Evolutionary conservation across 2,113 vertebrate genomes (phyloP).

Genomic region (Taxidea taxus): DNA sequence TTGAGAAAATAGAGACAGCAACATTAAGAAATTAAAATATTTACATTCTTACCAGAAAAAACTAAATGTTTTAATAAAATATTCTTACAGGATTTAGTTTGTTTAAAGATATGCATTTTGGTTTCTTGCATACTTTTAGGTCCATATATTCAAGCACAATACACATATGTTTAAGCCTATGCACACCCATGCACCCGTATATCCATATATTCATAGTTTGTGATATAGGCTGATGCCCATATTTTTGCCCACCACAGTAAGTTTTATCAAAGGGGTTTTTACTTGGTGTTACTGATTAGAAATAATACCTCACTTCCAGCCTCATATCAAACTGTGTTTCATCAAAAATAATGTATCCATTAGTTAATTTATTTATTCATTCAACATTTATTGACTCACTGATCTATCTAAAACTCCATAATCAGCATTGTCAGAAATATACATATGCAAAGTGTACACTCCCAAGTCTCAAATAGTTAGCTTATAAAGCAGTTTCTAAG

Average conservation of each 20-base stretch:
- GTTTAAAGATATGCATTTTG: not conserved
- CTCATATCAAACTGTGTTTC: not conserved
- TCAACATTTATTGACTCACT: not conserved
- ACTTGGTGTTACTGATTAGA: not conserved
- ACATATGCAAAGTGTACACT: not conserved
- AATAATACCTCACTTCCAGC: not conserved
- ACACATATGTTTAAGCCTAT: not conserved
- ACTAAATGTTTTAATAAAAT: not conserved
- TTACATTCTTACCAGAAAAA: not conserved
- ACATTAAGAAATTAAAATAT: not conserved
- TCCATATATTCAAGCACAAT: not conserved
- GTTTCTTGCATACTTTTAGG: not conserved
- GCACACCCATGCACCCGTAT: not conserved
- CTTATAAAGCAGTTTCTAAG: not conserved
- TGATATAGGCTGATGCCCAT: not conserved
- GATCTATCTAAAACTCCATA: not conserved
- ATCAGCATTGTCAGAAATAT: not conserved
- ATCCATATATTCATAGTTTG: not conserved
- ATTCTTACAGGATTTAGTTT: not conserved
- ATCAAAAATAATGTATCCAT: not conserved
- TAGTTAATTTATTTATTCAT: not conserved
- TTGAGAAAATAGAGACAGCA: not conserved
- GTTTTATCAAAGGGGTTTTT: not conserved
- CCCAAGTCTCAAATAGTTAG: not conserved
- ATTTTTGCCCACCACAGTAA: not conserved